Conservation (phyloP, 2,797 vertebrate species). For the Coracias cyanogaster region DNA sequence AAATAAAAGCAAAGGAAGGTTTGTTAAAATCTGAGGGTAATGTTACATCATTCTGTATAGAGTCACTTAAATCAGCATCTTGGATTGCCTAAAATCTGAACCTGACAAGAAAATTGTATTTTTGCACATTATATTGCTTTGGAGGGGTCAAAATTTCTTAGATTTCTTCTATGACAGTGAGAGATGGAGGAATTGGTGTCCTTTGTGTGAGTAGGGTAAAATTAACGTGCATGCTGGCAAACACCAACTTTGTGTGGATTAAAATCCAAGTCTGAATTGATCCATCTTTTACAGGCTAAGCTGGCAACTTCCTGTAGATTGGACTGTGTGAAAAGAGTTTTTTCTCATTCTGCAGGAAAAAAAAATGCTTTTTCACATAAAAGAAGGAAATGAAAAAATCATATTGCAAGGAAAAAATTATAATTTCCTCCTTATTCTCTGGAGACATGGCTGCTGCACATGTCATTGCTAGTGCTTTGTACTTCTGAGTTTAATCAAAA, state of each 20-base stretch:
- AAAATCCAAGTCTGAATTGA: not conserved
- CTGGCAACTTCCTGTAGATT: not conserved
- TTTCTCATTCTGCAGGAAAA: not conserved
- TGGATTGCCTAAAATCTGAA: not conserved
- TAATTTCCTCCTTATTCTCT: conserved; percentile 15
- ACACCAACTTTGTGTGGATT: not conserved
- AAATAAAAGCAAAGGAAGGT: not conserved
- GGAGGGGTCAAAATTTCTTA: not conserved
- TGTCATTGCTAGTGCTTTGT: conserved; percentile 54
- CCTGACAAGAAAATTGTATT: not conserved
- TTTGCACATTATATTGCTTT: not conserved
- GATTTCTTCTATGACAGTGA: not conserved
- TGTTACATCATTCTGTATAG: not conserved
- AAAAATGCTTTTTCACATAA: conserved; percentile 5
- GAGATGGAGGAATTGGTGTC: not conserved
- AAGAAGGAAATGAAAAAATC: not conserved
- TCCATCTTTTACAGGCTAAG: not conserved
- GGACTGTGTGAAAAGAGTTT: not conserved
- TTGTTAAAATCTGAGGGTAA: not conserved
- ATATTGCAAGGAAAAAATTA: not conserved
- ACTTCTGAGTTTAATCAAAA: conserved; percentile 60
- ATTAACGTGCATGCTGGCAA: not conserved
- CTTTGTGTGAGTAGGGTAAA: not conserved
- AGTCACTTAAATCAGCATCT: not conserved
- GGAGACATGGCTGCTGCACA: conserved; percentile 9